phyloP scores from a whole-genome alignment of 2,113 vertebrate genomes.

The Protomyctophum bolini region DNA sequence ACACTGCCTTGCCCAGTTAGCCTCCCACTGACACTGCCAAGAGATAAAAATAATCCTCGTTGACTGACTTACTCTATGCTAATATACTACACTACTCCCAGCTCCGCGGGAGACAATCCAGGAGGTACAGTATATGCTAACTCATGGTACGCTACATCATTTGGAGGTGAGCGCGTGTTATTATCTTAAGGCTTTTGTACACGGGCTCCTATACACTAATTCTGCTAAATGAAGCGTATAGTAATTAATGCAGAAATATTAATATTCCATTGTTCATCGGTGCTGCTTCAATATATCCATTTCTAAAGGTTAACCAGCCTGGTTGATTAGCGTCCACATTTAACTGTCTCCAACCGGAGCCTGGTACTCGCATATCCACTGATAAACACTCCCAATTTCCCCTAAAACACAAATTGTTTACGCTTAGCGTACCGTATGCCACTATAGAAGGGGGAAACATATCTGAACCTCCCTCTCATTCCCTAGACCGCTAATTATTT shows the following conservation, averaged over 20 bases:
- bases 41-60: conserved; percentile 1
- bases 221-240: background rate
- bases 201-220: background rate
- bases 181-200: background rate
- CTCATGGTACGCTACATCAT: background rate
- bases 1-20: conserved; percentile 16
- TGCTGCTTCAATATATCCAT: background rate
- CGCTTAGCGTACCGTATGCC: conserved; percentile 39
- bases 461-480: background rate
- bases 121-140: background rate
- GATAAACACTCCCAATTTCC: conserved; percentile 30
- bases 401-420: conserved; percentile 35
- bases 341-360: no score
- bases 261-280: no score
- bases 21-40: background rate
- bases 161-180: background rate
- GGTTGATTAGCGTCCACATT: no score
- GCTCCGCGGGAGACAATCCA: background rate
- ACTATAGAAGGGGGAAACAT: conserved; percentile 29
- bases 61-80: background rate
- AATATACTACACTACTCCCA: conserved; percentile 6
- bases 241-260: background rate
- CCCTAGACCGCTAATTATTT: conserved; percentile 48
- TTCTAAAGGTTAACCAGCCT: no score
- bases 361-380: conserved; percentile 27